phyloP scores from a whole-genome alignment of 2,113 vertebrate genomes.

The Picathartes gymnocephalus region DNA sequence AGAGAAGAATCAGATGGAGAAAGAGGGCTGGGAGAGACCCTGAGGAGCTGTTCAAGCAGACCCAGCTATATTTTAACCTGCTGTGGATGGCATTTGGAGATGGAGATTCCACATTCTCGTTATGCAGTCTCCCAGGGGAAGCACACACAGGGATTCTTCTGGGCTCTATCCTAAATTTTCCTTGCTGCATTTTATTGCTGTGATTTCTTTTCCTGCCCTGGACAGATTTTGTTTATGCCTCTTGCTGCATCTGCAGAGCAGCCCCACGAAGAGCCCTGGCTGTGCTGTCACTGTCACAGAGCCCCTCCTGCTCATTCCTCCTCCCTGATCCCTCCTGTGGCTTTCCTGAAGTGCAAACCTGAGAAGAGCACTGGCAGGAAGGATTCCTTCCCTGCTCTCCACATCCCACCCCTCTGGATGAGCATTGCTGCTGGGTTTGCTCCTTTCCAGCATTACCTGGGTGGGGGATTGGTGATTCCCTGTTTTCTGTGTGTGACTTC shows the following conservation, averaged over 20 bases:
- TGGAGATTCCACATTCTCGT: not conserved
- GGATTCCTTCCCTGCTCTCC: not conserved
- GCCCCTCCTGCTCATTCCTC: not conserved
- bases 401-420: not conserved
- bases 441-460: not conserved
- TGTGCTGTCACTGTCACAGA: rapidly evolving
- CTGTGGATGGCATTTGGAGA: not conserved
- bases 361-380: not conserved
- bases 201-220: not conserved
- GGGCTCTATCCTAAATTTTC: not conserved
- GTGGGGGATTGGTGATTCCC: not conserved
- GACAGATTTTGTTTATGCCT: not conserved
- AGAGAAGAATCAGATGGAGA: not conserved
- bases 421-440: not conserved
- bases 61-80: not conserved
- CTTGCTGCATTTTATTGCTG: not conserved
- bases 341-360: not conserved
- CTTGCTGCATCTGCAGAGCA: not conserved
- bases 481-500: not conserved
- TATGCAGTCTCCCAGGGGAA: not conserved
- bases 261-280: rapidly evolving
- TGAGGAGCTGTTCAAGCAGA: not conserved
- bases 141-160: not conserved
- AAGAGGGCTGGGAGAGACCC: not conserved
- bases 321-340: not conserved